Evolutionary conservation across 2,888 invertebrate species (phyloP).

Genomic region (Neocrepidodera transversa): DNA sequence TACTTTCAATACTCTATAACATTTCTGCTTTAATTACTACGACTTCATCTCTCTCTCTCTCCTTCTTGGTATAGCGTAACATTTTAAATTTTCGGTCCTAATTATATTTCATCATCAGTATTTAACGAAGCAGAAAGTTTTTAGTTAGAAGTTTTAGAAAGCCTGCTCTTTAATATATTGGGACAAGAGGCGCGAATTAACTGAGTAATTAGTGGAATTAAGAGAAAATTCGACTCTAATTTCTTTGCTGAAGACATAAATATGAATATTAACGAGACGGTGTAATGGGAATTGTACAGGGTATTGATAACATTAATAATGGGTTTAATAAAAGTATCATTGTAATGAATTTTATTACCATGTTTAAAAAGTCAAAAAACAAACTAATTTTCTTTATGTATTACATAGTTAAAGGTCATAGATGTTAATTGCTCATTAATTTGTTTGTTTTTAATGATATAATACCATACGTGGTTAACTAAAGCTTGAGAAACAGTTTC

Average conservation of each 20-base stretch:
- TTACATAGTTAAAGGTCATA: too few relatives aligned
- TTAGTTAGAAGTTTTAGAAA: background rate
- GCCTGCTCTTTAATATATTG: conserved; percentile 4
- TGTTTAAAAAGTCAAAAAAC: too few relatives aligned
- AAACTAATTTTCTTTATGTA: too few relatives aligned
- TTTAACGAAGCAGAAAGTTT: conserved; percentile 4
- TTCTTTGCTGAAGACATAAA: conserved; percentile 1
- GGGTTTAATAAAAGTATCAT: background rate
- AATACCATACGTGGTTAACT: too few relatives aligned
- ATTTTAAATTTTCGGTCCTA: background rate
- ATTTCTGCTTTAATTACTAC: background rate
- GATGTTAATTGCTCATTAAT: too few relatives aligned
- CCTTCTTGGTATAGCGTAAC: background rate
- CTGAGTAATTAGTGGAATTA: conserved; percentile 9
- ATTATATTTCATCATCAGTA: conserved; percentile 6
- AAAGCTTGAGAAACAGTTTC: too few relatives aligned
- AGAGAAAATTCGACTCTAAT: conserved; percentile 5
- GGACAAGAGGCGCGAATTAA: conserved; percentile 8
- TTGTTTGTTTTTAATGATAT: too few relatives aligned
- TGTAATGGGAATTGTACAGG: background rate
- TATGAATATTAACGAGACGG: background rate
- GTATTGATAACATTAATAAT: background rate
- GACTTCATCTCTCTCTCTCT: background rate
- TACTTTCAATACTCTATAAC: background rate
- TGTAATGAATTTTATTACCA: too few relatives aligned